Conservation (phyloP, 2,888 invertebrate genomes). For the Thymelicus lineola region DNA sequence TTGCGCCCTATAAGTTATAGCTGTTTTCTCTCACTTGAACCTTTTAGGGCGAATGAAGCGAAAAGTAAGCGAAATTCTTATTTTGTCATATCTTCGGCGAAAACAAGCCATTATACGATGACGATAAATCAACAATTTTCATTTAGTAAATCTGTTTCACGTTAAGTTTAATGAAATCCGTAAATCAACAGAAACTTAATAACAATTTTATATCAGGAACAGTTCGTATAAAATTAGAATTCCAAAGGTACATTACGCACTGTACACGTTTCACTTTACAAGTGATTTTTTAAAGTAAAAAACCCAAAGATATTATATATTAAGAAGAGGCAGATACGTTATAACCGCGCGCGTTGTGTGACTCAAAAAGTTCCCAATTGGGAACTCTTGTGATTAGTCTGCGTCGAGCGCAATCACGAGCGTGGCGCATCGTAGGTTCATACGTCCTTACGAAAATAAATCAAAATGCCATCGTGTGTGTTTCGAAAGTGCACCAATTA, state of each 20-base stretch:
- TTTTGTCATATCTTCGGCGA: constrained; percentile 68
- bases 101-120: constrained; percentile 73
- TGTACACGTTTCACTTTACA: too few relatives aligned
- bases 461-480: too few relatives aligned
- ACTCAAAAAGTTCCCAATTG: too few relatives aligned
- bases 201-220: constrained; percentile 22
- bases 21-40: constrained; percentile 72
- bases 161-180: constrained; percentile 33
- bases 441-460: too few relatives aligned
- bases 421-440: too few relatives aligned
- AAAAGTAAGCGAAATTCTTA: constrained; percentile 72
- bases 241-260: not conserved
- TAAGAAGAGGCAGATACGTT: too few relatives aligned
- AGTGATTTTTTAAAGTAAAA: too few relatives aligned
- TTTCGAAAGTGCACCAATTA: too few relatives aligned
- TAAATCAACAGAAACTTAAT: constrained; percentile 33
- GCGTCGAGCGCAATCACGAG: too few relatives aligned
- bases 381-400: too few relatives aligned
- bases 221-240: not conserved
- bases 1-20: constrained; percentile 68
- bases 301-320: too few relatives aligned
- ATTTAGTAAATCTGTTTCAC: constrained; percentile 44
- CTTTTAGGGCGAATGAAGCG: constrained; percentile 59
- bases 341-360: too few relatives aligned
- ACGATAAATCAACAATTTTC: constrained; percentile 64